Evolutionary conservation across 1,140 invertebrate species (phyloP), one percentile per base, ranked within the genome.

Genomic region (Dendroctonus valens): DNA sequence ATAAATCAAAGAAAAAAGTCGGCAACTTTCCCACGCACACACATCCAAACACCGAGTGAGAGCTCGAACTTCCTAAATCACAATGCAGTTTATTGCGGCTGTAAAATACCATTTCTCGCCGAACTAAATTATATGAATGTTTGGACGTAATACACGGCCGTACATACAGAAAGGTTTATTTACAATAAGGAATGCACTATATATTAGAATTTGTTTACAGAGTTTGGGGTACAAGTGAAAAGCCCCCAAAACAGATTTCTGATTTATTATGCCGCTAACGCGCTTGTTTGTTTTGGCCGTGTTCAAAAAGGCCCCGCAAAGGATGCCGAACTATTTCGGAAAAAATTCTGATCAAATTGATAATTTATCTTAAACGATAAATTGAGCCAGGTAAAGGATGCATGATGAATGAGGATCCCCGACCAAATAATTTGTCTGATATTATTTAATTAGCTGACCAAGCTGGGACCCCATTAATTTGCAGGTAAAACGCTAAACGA

Each of bases 321-420:
- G 60, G 60, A 63, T 44, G 60, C 60, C 60, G 60, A 63, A 63
- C 40, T 63, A 63, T 63, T 63, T 54, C 40, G 8, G 48, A 63
- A 61, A 26, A 63, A 63, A 63, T 54, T 63, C 60, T 63, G 60
- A 63, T 54, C 60, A 53, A 61, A 63, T 63, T 63, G 60, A 63
- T 63, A 42, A 63, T 63, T 63, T 63, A 63, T 63, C 60, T 54
- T 54, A 37, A 53, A 63, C 60, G 51, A 54, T 63, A 63, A 63
- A 63, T 63, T 63, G 54, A 44, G 60, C 26, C 60, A 63, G 60
- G 60, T 63, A 63, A 53, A 46, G 60, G 60, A 26, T 26, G 60
- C 54, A 63, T 63, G 60, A 63, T 63, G 60, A 63, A 63, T 63
- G 60, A 63, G 60, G 51, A 63, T 63, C 26, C 50, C 48, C 40